Base-by-base conservation (phyloP, 2,888 invertebrate genomes). In the Mythimna lalbum region DNA sequence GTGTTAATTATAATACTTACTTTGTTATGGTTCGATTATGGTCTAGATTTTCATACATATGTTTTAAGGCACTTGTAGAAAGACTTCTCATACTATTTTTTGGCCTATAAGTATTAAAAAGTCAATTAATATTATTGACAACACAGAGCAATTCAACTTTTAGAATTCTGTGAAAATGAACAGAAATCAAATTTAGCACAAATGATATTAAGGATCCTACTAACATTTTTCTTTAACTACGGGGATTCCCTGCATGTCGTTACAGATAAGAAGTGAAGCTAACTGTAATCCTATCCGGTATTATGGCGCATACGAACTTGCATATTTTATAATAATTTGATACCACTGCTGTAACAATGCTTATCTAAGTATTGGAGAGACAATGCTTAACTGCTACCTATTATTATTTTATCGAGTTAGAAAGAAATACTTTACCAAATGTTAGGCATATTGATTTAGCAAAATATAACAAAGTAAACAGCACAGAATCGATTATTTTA, bases 201-300 rank as follows among this genome's bases (percentile, higher is more conserved):
- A 12, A 36, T 36, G 36, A 36, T 36, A 36, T 36, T 36, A 2
- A 19, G 43, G 62, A 23, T 14, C 2, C 39, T 76, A 31, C 55
- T 52, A 64, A 69, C 62, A 75, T 50, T 27, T 60, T 6, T 68
- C 12, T 23, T 27, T 31, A 36, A 47, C 19, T 47, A n/a, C 31
- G 36, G 71, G 60, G 36, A 39, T 57, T 64, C 47, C 56, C 47
- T 23, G 69, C 5, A n/a, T 64, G 57, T 27, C 10, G 31, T 52
- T 21, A 23, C 7, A 27, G 7, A 19, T 23, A 5, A 53, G 23
- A 39, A 64, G 19, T 56, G 43, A 43, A 50, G 2, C 27, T 57
- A 23, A 77, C 50, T 57, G 57, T 53, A 77, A 78, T 57, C 47
- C 47, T 64, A 61, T 71, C 50, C 1, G 12, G 12, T 78, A 14